phyloP scores from a whole-genome alignment of 2,888 invertebrate genomes.

The Aplocera efformata region DNA sequence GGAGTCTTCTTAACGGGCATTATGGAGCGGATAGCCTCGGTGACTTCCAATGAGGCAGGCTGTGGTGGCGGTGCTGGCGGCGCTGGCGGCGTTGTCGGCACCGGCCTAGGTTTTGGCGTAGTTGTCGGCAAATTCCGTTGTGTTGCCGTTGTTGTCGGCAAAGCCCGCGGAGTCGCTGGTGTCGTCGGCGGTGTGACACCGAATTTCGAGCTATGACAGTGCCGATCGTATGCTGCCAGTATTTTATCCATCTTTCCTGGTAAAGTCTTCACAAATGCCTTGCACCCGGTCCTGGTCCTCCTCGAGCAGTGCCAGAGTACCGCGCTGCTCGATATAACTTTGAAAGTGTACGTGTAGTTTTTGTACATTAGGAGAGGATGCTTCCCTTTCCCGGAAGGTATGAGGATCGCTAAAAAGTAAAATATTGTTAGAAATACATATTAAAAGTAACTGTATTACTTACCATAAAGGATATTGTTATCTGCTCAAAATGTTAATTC shows the following conservation, averaged over 20 bases:
- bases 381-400: constrained; percentile 61
- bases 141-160: no score
- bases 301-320: constrained; percentile 62
- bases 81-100: no score
- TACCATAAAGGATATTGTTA: neutral
- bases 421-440: neutral
- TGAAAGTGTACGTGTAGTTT: constrained; percentile 52
- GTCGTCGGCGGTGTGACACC: no score
- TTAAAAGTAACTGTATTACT: no score
- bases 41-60: no score
- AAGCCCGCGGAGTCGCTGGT: no score
- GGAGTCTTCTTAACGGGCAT: neutral
- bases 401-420: constrained; percentile 41
- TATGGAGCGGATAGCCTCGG: no score
- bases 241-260: constrained; percentile 40
- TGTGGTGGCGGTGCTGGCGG: no score
- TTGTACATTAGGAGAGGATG: constrained; percentile 56
- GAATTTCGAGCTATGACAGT: constrained; percentile 36
- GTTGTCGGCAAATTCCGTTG: no score
- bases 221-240: constrained; percentile 37
- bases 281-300: constrained; percentile 55
- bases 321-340: constrained; percentile 44
- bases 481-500: neutral
- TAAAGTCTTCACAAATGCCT: constrained; percentile 52
- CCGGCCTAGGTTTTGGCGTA: no score